These are phyloP conservation scores for Papilio dardanus DNA, from an alignment of 1,140 invertebrate genomes.

Conservation along the genomic window DNA sequence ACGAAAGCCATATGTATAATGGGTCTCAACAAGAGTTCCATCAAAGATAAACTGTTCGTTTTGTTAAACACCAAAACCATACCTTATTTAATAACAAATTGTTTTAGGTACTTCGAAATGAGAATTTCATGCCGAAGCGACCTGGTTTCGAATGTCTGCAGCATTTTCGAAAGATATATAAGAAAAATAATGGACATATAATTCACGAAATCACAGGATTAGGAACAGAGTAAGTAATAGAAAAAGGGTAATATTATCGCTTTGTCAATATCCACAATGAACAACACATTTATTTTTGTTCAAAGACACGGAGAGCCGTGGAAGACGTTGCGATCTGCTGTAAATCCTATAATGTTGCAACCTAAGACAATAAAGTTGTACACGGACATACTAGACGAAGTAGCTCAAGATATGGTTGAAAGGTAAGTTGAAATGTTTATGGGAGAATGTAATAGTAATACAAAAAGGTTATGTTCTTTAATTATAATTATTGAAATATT, in stretches of 20 bases:
- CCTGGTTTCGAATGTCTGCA: slow-evolving; percentile 20
- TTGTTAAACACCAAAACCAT: neutral
- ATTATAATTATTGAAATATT: slow-evolving; percentile 36
- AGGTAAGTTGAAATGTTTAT: slow-evolving; percentile 45
- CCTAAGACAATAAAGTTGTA: slow-evolving; percentile 80
- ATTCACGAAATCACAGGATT: slow-evolving; percentile 46
- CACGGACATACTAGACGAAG: slow-evolving; percentile 63
- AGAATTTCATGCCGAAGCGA: slow-evolving; percentile 37
- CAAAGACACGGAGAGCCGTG: slow-evolving; percentile 90
- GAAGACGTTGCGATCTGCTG: slow-evolving; percentile 88
- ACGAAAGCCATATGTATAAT: neutral
- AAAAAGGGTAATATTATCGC: neutral
- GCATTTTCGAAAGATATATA: slow-evolving; percentile 27
- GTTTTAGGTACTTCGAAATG: slow-evolving; percentile 35
- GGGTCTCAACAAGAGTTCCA: neutral
- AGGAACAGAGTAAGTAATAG: slow-evolving; percentile 52
- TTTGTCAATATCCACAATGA: neutral
- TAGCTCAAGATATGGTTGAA: slow-evolving; percentile 67
- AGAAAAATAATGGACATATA: slow-evolving; percentile 40
- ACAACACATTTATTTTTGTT: slow-evolving; percentile 39
- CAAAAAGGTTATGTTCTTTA: neutral
- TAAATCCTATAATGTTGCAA: slow-evolving; percentile 79
- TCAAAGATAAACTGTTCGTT: neutral
- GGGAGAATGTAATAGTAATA: neutral
- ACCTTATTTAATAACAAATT: neutral